Evolutionary conservation across 2,888 invertebrate genomes (phyloP), one percentile per base, ranked within the genome.

Genomic region (Lypha dubia): DNA sequence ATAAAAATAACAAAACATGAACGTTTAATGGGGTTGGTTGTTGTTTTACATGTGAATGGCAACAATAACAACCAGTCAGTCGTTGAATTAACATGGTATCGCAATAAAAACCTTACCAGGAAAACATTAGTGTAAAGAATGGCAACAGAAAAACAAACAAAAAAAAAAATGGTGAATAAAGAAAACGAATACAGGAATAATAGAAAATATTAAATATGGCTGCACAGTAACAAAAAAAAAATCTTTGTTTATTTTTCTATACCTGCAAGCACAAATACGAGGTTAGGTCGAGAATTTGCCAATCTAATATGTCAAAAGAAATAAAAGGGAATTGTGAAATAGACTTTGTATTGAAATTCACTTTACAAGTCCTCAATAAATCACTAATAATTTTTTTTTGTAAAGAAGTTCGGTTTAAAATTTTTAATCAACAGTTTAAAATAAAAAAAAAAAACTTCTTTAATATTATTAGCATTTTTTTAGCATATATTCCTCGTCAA

Each of bases 151-250:
- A n/a, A n/a, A n/a, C n/a, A n/a, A n/a, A n/a, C n/a, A n/a, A n/a
- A n/a, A n/a, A n/a, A n/a, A 81, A 62, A 65, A 73, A 74, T 80
- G 74, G 74, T 60, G 81, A 62, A 63, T 56, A 70, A 81, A 35
- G 22, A 44, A 41, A 62, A 35, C 22, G 17, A 44, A 53, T 46
- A 22, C n/a, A 3, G 24, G 22, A 70, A 13, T 28, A 41, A 62
- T 20, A 62, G 46, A 49, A 68, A 46, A 75, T 62, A 81, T 81
- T 74, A 74, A 80, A 80, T 74, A 80, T 80, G 74, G 62, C 44
- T 68, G 68, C 17, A 44, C 0, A 62, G 13, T 24, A 56, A 24
- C 11, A 53, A 13, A 28, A 9, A 38, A 20, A 24, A 28, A n/a
- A 32, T 13, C 15, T 7, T 13, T 7, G 24, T 35, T 4, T 49